Conservation (phyloP, 2,888 invertebrate species). For the Vannuccia rotundouncinata region DNA sequence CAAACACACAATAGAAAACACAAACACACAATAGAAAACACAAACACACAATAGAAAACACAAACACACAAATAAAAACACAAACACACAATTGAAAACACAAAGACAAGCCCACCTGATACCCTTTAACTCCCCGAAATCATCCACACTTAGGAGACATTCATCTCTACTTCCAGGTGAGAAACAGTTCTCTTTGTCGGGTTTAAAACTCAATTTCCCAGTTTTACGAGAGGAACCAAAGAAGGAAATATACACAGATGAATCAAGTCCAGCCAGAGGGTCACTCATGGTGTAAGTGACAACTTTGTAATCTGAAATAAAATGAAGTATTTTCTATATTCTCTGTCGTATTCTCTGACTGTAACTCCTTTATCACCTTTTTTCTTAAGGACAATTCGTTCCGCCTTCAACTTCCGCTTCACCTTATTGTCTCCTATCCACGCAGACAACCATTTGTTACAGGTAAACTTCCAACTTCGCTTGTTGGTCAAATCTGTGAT, state of each 20-base stretch:
- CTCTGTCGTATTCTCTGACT: too few species aligned
- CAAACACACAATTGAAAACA: too few species aligned
- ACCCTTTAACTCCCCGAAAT: not conserved
- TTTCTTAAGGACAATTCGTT: not conserved
- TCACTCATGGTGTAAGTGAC: not conserved
- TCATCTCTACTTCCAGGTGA: not conserved
- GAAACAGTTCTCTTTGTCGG: not conserved
- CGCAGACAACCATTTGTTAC: slow-evolving; percentile 7
- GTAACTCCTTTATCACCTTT: too few species aligned
- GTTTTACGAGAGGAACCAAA: not conserved
- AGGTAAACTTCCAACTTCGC: not conserved
- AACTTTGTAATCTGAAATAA: slow-evolving; percentile 12
- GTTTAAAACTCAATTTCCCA: not conserved
- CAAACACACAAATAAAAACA: too few species aligned
- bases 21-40: too few species aligned
- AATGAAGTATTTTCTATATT: not conserved
- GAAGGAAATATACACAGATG: slow-evolving; percentile 1
- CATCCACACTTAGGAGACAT: not conserved
- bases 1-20: too few species aligned
- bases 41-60: too few species aligned
- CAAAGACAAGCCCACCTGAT: not conserved
- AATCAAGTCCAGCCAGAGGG: not conserved
- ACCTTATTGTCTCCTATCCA: not conserved
- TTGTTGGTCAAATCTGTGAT: slow-evolving; percentile 9
- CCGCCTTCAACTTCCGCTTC: not conserved